These are phyloP conservation scores for Haliclona indistincta DNA, from an alignment of 37 sponge, comb jelly and placozoan genomes.

Conservation along the genomic window DNA sequence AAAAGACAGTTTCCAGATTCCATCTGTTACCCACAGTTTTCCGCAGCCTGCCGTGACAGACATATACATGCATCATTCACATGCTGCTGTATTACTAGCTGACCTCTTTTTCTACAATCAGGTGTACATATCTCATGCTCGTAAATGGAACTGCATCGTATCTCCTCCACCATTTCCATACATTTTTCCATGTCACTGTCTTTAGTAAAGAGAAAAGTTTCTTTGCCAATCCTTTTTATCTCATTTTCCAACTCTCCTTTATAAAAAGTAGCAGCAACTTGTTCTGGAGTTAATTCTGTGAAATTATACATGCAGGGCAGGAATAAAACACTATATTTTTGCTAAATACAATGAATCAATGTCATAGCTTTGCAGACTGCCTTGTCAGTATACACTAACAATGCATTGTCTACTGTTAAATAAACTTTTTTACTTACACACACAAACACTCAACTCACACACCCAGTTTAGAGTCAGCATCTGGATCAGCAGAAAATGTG, in stretches of 20 bases:
- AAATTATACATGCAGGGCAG: neutral
- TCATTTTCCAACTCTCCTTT: slow-evolving; percentile 42
- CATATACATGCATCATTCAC: neutral
- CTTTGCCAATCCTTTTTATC: slow-evolving; percentile 10
- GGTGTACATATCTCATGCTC: slow-evolving; percentile 9
- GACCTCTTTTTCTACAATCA: slow-evolving; percentile 24
- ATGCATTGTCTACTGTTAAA: no score
- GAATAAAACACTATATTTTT: no score
- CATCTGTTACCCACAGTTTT: slow-evolving; percentile 41
- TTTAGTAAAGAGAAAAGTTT: neutral
- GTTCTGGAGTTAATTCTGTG: slow-evolving; percentile 20
- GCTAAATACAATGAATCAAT: no score
- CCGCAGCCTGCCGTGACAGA: slow-evolving; percentile 42
- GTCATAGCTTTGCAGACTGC: no score
- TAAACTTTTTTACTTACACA: no score
- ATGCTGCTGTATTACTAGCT: neutral
- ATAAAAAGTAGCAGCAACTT: slow-evolving; percentile 16
- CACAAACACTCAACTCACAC: no score
- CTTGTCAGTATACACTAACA: no score
- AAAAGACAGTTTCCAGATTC: slow-evolving; percentile 28
- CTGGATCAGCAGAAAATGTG: slow-evolving; percentile 19
- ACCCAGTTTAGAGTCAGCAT: neutral
- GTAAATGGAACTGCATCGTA: slow-evolving; percentile 5
- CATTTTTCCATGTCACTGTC: slow-evolving; percentile 33
- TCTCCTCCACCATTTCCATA: slow-evolving; percentile 12